phyloP scores from a whole-genome alignment of 1,140 invertebrate species.

The Drosophila repletoides region DNA sequence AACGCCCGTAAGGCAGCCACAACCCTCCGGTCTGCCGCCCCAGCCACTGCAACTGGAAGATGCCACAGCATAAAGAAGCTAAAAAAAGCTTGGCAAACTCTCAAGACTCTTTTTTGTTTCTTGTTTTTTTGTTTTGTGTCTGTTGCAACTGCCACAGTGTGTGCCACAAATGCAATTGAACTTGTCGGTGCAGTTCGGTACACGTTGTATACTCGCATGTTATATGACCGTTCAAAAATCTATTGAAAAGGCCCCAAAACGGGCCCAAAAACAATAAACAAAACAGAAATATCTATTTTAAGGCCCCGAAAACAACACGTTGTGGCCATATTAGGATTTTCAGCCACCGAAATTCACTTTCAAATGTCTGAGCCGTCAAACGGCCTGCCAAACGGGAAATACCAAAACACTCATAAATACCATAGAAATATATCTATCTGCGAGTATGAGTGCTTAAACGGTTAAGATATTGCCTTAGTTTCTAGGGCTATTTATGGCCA shows the following conservation, averaged over 20 bases:
- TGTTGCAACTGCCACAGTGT: conserved; percentile 24
- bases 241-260: conserved; percentile 16
- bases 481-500: conserved; percentile 32
- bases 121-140: background rate
- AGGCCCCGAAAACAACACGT: conserved; percentile 30
- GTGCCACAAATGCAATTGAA: conserved; percentile 61
- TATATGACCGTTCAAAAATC: conserved; percentile 19
- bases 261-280: conserved; percentile 22
- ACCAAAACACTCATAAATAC: conserved; percentile 1
- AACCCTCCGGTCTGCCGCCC: background rate
- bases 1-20: conserved; percentile 41
- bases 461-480: conserved; percentile 33
- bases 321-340: conserved; percentile 67
- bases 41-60: conserved; percentile 45
- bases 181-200: conserved; percentile 44
- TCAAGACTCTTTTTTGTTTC: conserved; percentile 26
- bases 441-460: conserved; percentile 3
- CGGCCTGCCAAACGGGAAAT: conserved; percentile 19
- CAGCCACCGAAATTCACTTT: conserved; percentile 67
- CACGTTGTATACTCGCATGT: conserved; percentile 12
- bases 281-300: conserved; percentile 17
- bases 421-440: background rate
- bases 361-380: conserved; percentile 35
- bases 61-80: conserved; percentile 54
- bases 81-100: conserved; percentile 58